A percentile compares a stretch with the other conserved stretches of the same genome.
Evolutionary conservation across 2,113 vertebrate genomes (phyloP).

Genomic region (Trematomus loennbergii): DNA sequence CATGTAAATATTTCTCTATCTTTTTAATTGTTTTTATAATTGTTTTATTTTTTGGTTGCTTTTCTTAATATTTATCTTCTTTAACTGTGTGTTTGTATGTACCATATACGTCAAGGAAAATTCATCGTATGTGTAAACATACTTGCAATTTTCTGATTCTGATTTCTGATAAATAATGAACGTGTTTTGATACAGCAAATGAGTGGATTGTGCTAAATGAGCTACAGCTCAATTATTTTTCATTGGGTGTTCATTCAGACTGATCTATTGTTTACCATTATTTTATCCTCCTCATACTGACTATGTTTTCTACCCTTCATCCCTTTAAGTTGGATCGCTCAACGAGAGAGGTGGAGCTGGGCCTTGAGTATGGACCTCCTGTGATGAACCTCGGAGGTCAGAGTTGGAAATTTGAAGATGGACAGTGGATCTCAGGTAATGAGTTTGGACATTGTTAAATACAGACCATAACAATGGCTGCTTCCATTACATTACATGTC

Average conservation of each 20-base stretch:
- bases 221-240: background rate
- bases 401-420: slow-evolving; percentile 95
- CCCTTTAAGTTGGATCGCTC: slow-evolving; percentile 89
- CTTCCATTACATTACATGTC: too few species aligned
- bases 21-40: too few species aligned
- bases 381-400: slow-evolving; percentile 92
- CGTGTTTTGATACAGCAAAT: background rate
- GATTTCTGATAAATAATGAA: too few species aligned
- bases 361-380: slow-evolving; percentile 91
- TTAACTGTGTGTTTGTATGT: too few species aligned
- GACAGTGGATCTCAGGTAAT: slow-evolving; percentile 94
- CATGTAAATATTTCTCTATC: too few species aligned
- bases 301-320: background rate
- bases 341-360: slow-evolving; percentile 92
- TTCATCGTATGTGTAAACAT: too few species aligned
- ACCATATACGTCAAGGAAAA: too few species aligned
- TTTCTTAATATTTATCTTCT: too few species aligned
- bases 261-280: background rate
- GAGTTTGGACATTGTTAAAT: background rate
- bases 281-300: too few species aligned
- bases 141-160: too few species aligned
- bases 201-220: background rate
- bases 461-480: background rate
- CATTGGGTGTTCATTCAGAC: background rate
- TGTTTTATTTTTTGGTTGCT: too few species aligned